Evolutionary conservation across 2,797 vertebrate species (phyloP).

Genomic region (Cichlasoma orientale): DNA sequence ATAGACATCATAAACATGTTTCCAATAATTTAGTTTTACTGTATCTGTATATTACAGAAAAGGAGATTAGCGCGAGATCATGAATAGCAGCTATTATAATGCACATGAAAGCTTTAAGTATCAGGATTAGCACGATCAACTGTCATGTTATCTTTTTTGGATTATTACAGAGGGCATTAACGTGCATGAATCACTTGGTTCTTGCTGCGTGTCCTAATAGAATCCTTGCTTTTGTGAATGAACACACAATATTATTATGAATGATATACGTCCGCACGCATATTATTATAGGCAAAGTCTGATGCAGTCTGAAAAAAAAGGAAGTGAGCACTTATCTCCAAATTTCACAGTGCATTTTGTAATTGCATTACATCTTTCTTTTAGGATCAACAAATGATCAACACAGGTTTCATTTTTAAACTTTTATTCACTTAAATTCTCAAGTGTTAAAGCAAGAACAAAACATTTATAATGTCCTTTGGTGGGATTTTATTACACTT

Average conservation of each 20-base stretch:
- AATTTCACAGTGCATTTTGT: background rate
- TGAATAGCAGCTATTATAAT: background rate
- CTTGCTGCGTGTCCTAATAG: background rate
- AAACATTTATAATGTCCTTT: constrained; percentile 99
- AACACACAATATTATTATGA: background rate
- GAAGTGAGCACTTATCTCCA: background rate
- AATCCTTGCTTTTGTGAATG: background rate
- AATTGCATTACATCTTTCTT: background rate
- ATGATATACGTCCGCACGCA: background rate
- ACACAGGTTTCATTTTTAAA: constrained; percentile 78
- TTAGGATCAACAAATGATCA: constrained; percentile 10
- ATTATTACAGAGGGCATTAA: background rate
- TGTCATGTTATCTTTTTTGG: background rate
- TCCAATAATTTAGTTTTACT: background rate
- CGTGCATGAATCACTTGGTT: background rate
- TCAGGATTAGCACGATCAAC: background rate
- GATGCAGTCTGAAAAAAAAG: background rate
- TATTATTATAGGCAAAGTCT: background rate
- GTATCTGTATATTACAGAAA: background rate
- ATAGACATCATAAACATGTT: background rate
- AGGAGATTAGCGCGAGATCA: background rate
- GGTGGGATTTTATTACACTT: constrained; percentile 98
- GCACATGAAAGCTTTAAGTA: background rate
- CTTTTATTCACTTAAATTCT: constrained; percentile 95
- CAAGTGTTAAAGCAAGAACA: constrained; percentile 98